These are phyloP conservation scores for Myotis daubentonii DNA, from an alignment of 2,797 vertebrate species.

Conservation along the genomic window DNA sequence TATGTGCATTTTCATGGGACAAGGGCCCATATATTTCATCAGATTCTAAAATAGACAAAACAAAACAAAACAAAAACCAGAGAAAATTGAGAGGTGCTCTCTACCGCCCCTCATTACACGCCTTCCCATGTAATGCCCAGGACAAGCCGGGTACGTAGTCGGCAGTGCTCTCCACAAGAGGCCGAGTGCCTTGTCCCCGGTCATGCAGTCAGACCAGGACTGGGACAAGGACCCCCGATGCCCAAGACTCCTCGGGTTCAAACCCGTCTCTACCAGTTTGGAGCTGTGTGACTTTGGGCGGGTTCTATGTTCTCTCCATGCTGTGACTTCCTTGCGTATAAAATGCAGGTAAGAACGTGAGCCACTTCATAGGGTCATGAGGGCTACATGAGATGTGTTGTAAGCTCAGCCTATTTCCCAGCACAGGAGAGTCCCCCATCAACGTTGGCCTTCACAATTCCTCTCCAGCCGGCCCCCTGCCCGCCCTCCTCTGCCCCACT, in stretches of 20 bases:
- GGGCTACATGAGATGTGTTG: not conserved
- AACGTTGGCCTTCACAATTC: accelerated
- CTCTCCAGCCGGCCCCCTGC: not conserved
- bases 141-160: accelerated
- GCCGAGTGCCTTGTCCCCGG: not conserved
- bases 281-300: not conserved
- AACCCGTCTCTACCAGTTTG: not conserved
- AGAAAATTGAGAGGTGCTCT: not conserved
- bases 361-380: not conserved
- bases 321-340: not conserved
- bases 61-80: not conserved
- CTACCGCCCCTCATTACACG: not conserved
- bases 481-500: not conserved
- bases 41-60: not conserved
- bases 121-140: not conserved
- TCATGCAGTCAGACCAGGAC: not conserved
- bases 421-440: not conserved
- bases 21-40: not conserved
- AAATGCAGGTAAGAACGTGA: not conserved
- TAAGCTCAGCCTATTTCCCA: not conserved
- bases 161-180: not conserved
- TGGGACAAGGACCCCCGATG: not conserved
- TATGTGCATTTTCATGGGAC: not conserved
- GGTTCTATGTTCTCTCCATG: not conserved
- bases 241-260: not conserved